phyloP scores from a whole-genome alignment of 2,888 invertebrate genomes.

The Nemoura dubitans region DNA sequence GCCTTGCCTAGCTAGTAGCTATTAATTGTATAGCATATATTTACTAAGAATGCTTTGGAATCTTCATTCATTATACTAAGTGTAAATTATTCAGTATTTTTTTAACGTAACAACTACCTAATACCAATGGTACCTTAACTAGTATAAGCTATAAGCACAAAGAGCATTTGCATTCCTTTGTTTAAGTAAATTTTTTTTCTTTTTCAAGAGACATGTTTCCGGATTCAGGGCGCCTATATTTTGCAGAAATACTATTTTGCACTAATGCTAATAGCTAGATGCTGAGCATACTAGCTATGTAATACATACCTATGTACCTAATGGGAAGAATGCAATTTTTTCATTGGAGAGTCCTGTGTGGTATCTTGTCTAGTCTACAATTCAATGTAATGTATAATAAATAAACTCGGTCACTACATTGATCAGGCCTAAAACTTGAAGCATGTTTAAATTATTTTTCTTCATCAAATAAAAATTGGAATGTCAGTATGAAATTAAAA shows the following conservation, averaged over 20 bases:
- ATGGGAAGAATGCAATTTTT: background rate
- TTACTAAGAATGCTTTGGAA: background rate
- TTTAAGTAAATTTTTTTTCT: too few species aligned
- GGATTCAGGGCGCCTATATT: background rate
- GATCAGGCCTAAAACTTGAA: conserved; percentile 5
- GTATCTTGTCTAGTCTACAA: background rate
- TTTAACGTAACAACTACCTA: too few species aligned
- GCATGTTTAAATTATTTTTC: background rate
- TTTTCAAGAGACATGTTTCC: background rate
- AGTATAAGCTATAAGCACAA: background rate
- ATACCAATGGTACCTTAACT: too few species aligned
- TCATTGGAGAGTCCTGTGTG: background rate
- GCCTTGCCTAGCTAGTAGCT: background rate
- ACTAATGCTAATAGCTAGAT: background rate
- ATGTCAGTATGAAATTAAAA: too few species aligned
- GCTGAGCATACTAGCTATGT: background rate
- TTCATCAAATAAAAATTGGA: too few species aligned
- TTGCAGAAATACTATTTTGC: background rate
- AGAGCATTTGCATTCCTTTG: background rate
- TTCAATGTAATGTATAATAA: background rate
- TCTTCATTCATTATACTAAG: too few species aligned
- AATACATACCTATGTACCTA: background rate
- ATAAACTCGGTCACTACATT: background rate
- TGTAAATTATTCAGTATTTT: too few species aligned
- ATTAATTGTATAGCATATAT: background rate